Evolutionary conservation across 2,888 invertebrate species (phyloP), one percentile per base, ranked within the genome.

Genomic region (Luperina nickerlii): DNA sequence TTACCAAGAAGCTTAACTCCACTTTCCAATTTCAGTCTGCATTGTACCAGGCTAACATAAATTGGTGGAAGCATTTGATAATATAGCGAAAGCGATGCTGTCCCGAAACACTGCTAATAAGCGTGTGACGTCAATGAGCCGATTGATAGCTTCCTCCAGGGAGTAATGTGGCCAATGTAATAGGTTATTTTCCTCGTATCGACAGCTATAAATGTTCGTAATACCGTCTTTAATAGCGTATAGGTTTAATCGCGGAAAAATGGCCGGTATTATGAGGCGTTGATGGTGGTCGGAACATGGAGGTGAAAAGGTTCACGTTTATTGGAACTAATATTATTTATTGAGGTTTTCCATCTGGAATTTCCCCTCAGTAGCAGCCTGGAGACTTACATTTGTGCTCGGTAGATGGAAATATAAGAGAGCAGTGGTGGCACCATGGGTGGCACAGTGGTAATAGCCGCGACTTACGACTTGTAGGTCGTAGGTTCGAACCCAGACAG

Each of bases 11-110:
- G 15, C 60, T 60, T 48, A 45, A 32, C 15, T n/a, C 7, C 15
- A 63, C 45, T 81, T 32, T 62, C 27, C 57, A 82, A 76, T 82
- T 67, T 79, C 67, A 32, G 32, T 24, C 38, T 8, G 7, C 38
- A 78, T 78, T 60, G 83, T 74, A 81, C 84, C 78, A 91, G 84
- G 91, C 89, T 88, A 92, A 91, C 92, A 92, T 90, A 86, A 93
- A 95, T 94, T 94, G 92, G 91, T 91, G 91, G 91, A 91, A 92
- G 92, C 91, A 91, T 91, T 91, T 91, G 90, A 91, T 91, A 90
- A 89, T 85, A 86, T 74, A 74, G 78, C 79, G 86, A 85, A 87
- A 87, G 83, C 88, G 90, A 92, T 91, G 93, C 93, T 93, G 90
- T 82, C 79, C 90, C 90, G 88, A 91, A 93, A 95, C 92, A 91